Base-by-base conservation (phyloP, 2,888 invertebrate species). In the Corythucha ciliata region DNA sequence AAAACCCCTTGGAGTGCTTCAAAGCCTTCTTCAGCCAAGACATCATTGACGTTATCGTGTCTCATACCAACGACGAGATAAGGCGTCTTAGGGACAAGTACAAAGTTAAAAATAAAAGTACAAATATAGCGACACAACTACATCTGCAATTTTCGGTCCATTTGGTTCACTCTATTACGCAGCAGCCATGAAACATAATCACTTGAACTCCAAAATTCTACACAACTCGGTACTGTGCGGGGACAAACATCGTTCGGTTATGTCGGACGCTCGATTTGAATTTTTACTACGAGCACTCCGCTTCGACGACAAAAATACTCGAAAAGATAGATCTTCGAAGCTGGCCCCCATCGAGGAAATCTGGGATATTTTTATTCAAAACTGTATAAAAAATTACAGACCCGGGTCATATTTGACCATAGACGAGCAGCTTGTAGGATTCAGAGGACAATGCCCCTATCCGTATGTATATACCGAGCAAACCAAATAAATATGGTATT, bases 401-500 rank as follows among this genome's bases (percentile, higher is more conserved):
- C 41, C 37, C 2, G 37, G 37, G 21, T 37, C 37, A 37, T 6
- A 49, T 7, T 34, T 49, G 7, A 49, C 41, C 14, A 20, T 49
- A 4, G 49, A 49, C 18, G 49, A 49, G 20, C 49, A 49, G 24
- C 20, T 49, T 3, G 41, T 49, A 2, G 49, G 49, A 16, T 49
- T 49, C 32, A 41, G 49, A 32, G 49, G 49, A 32, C 6, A 18
- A 4, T 61, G 40, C 32, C 26, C 14, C 6, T 26, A 39, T 48
- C 16, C 39, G 39, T 7, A 29, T 48, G 12, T 39, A 48, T 40
- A 26, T 40, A n/a, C 8, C 48, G 20, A 25, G 27, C 6, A 39
- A 33, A 20, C 52, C 39, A 24, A 33, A 46, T 21, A 46, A 46
- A 18, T 46, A 46, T 18, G 22, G 21, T 2, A 21, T 46, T 21